Evolutionary conservation across 2,888 invertebrate genomes (phyloP).

Genomic region (Sphinx pinastri): DNA sequence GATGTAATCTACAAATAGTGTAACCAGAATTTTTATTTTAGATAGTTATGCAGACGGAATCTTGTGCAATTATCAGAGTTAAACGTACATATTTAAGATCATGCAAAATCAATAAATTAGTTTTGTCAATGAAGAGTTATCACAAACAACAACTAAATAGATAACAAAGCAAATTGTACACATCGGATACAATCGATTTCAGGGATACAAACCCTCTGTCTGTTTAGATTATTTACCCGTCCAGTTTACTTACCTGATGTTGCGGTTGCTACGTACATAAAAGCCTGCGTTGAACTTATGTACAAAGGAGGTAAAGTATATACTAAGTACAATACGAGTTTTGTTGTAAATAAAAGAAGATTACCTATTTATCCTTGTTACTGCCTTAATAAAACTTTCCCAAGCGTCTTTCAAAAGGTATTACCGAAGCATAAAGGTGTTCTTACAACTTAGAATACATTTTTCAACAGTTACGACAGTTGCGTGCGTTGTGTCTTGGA

Average conservation of each 20-base stretch:
- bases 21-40: too few species aligned
- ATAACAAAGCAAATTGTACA: not conserved
- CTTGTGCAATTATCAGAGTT: not conserved
- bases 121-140: not conserved
- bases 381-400: slow-evolving; percentile 31
- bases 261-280: slow-evolving; percentile 17
- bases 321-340: slow-evolving; percentile 28
- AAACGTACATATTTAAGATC: not conserved
- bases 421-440: slow-evolving; percentile 29
- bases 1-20: too few species aligned
- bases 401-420: slow-evolving; percentile 30
- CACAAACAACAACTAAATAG: not conserved
- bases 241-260: slow-evolving; percentile 28
- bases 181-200: not conserved
- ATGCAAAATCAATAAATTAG: not conserved
- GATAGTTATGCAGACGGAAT: too few species aligned
- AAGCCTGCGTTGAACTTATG: slow-evolving; percentile 2
- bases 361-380: slow-evolving; percentile 32
- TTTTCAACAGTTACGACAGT: slow-evolving; percentile 76
- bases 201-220: not conserved
- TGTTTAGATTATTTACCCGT: slow-evolving; percentile 21
- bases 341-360: slow-evolving; percentile 31
- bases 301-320: slow-evolving; percentile 26
- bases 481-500: slow-evolving; percentile 86
- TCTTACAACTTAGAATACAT: slow-evolving; percentile 28